These are phyloP conservation scores for Sandelia bainsii DNA, from an alignment of 2,797 vertebrate genomes.

Conservation along the genomic window DNA sequence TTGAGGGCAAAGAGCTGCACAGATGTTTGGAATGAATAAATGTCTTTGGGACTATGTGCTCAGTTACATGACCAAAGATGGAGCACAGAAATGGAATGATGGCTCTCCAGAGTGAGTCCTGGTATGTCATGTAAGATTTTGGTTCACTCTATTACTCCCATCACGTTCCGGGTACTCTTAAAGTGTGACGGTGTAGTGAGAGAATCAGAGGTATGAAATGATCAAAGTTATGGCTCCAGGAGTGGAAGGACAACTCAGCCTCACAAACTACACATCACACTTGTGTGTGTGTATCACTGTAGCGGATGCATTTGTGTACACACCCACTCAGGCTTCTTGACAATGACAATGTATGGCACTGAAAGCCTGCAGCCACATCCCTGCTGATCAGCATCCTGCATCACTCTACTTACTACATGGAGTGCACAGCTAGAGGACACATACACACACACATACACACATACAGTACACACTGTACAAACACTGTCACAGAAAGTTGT, in stretches of 20 bases:
- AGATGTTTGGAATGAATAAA: constrained; percentile 4
- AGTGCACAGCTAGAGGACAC: constrained; percentile 74
- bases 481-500: constrained; percentile 67
- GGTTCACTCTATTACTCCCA: constrained; percentile 7
- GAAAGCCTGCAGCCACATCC: constrained; percentile 78
- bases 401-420: constrained; percentile 69
- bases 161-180: constrained; percentile 3
- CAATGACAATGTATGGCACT: constrained; percentile 78
- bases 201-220: constrained; percentile 13
- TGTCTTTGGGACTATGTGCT: neutral
- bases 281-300: constrained; percentile 44
- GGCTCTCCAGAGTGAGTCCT: constrained; percentile 14
- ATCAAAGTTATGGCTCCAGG: constrained; percentile 26
- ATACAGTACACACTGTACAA: constrained; percentile 39
- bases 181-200: constrained; percentile 16
- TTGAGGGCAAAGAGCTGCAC: neutral
- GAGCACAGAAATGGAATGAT: constrained; percentile 15
- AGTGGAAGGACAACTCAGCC: constrained; percentile 21
- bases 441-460: constrained; percentile 34
- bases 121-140: constrained; percentile 25
- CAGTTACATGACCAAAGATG: constrained; percentile 11
- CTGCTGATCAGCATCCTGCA: constrained; percentile 73
- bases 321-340: constrained; percentile 65
- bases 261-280: constrained; percentile 24
- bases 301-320: constrained; percentile 35